Evolutionary conservation across 2,113 vertebrate genomes (phyloP), one percentile per base, ranked within the genome.

Genomic region (Stigmatopora nigra): DNA sequence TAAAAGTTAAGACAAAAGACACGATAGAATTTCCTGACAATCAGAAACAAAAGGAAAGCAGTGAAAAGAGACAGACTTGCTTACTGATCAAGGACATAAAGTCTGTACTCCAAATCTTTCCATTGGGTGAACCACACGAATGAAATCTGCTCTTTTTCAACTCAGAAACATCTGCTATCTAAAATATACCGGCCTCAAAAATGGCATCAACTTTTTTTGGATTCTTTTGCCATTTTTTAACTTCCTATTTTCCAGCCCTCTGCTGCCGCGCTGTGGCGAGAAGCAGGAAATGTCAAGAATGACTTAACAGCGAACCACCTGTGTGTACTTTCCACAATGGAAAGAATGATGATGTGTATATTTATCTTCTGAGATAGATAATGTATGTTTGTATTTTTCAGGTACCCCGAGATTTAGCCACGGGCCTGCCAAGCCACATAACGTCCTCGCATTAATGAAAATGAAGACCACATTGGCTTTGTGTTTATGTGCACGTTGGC

Each of bases 391-490:
- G 41, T 70, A 85, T 77, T 77, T 82, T 84, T 77, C 75, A 82
- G 76, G 81, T 71, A 79, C 68, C 78, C 78, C 87, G 82, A 79
- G 71, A 87, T 81, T 74, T 35, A 0, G 47, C 64, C 53, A 47
- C 74, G 64, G 63, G 61, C 69, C 76, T 77, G 78, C 82, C 83
- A 85, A 76, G 75, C 62, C 74, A 69, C 73, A 76, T 77, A 78
- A 69, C 71, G 16, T 78, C 68, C 72, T 76, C 73, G 62, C 67
- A 71, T 82, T 80, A 84, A 85, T 75, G 84, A 82, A 90, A 89
- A 91, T 91, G 80, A 88, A 82, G 85, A 88, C 85, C 89, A 91
- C 73, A 90, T 89, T 89, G 81, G 48, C 65, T 71, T 49, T 47
- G 65, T 74, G 75, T 78, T 79, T 78, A 76, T 79, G 73, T 80